Conservation (phyloP, 2,797 vertebrate species). For the Percopsis omiscomaycus region DNA sequence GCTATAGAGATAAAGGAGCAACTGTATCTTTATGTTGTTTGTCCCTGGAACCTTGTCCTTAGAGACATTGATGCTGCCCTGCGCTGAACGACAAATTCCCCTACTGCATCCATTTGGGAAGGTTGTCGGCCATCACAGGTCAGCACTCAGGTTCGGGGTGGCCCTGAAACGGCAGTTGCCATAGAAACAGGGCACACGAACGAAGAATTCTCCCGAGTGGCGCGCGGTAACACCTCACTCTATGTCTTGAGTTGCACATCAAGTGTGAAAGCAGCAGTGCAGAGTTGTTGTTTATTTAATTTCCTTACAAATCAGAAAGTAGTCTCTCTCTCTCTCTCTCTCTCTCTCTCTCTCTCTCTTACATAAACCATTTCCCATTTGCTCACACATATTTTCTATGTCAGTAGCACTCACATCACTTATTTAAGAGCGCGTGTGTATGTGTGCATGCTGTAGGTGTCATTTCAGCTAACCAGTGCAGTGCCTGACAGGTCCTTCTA, state of each 20-base stretch:
- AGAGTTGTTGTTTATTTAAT: slow-evolving; percentile 76
- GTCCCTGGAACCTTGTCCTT: background rate
- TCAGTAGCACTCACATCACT: slow-evolving; percentile 36
- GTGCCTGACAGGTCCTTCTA: slow-evolving; percentile 50
- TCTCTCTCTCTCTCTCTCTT: slow-evolving; percentile 30
- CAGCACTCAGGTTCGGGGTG: slow-evolving; percentile 23
- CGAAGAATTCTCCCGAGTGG: slow-evolving; percentile 53
- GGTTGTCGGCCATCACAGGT: slow-evolving; percentile 52
- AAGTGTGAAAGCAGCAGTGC: slow-evolving; percentile 71
- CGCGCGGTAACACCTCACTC: slow-evolving; percentile 63
- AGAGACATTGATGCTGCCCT: slow-evolving; percentile 31
- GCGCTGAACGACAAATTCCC: slow-evolving; percentile 37
- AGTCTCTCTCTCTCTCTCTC: slow-evolving; percentile 48
- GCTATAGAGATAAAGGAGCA: background rate
- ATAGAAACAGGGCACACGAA: slow-evolving; percentile 65
- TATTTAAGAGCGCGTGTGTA: slow-evolving; percentile 16
- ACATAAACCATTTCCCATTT: slow-evolving; percentile 54
- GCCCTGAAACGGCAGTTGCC: slow-evolving; percentile 47
- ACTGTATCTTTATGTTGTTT: slow-evolving; percentile 7
- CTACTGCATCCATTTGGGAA: slow-evolving; percentile 23
- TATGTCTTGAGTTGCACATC: slow-evolving; percentile 66
- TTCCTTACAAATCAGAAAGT: slow-evolving; percentile 64
- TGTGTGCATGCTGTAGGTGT: slow-evolving; percentile 48
- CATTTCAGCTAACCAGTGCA: slow-evolving; percentile 48
- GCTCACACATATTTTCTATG: slow-evolving; percentile 64